Base-by-base conservation (phyloP, 2,888 invertebrate genomes). In the Arge pagana region DNA sequence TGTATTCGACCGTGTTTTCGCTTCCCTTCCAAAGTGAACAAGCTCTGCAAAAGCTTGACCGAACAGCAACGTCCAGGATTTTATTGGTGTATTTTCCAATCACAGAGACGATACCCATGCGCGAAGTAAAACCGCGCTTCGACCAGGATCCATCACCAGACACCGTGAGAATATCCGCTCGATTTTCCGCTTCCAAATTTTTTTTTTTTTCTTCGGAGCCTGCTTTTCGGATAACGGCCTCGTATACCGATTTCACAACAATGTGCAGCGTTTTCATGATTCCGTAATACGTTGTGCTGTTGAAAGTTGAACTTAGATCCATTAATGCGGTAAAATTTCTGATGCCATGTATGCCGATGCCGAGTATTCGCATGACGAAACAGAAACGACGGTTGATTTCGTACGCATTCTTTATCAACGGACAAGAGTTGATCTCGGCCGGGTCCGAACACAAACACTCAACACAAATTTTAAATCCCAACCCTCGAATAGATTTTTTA, bases 361-460 rank as follows among this genome's bases (percentile, higher is more conserved):
- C 61, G 28, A 65, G 28, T 18, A 65, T 48, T 52, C 63, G 52
- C 59, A 64, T 65, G 3, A 57, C 57, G 21, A 63, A 61, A 42
- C 54, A 52, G 50, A 64, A 58, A 39, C 61, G 54, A 19, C 60
- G 33, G 33, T 64, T 63, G 37, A 64, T 57, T 58, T 65, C 61
- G 35, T 50, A 62, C 18, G 59, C 58, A 33, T 49, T 63, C 11
- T 52, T 52, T 21, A 58, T 51, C 19, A 55, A 23, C 18, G 58
- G 58, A 24, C 53, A 54, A 37, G 61, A 65, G 40, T 62, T 43
- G 3, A 65, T 61, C 43, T 58, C 37, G 50, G 49, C 15, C 43
- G n/a, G n/a, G 50, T 60, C 55, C 7, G 26, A 23, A 53, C 59
- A 58, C 15, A 10, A 31, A 52, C 58, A 59, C 11, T 43, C 15